phyloP scores from a whole-genome alignment of 2,797 vertebrate species.

The Perodicticus potto region DNA sequence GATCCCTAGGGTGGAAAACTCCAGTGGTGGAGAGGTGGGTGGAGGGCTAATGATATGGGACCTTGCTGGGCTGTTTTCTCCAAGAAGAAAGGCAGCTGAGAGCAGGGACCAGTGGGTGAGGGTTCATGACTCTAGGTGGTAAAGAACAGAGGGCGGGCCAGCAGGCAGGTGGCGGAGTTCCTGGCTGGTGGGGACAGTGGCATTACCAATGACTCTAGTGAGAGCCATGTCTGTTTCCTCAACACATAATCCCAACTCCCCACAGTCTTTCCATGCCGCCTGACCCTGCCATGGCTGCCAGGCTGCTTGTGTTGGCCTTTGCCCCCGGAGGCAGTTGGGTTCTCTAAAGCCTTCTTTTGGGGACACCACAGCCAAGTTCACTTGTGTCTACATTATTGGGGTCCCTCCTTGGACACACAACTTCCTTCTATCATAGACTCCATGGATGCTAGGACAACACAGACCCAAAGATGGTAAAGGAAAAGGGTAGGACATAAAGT shows the following conservation, averaged over 20 bases:
- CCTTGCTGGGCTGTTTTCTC: neutral
- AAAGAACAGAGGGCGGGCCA: neutral
- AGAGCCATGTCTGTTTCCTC: neutral
- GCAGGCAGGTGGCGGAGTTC: neutral
- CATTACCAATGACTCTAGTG: neutral
- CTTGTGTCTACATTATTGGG: neutral
- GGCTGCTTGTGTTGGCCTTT: neutral
- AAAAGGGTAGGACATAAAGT: neutral
- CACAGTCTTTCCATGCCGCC: neutral
- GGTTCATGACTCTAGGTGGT: neutral
- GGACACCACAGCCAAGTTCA: neutral
- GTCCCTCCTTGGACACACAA: neutral
- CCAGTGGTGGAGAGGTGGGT: neutral
- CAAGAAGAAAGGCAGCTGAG: neutral
- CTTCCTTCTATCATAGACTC: neutral
- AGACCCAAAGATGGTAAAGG: neutral
- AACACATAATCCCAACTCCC: neutral
- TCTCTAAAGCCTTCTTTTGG: neutral
- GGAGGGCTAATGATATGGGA: too few relatives aligned
- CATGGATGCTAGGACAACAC: neutral
- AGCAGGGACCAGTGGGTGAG: too few relatives aligned
- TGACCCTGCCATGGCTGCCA: neutral
- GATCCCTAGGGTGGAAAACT: neutral
- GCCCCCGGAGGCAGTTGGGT: too few relatives aligned
- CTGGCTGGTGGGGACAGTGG: neutral